Evolutionary conservation across 2,113 vertebrate genomes (phyloP).

Genomic region (Chrysemys picta): DNA sequence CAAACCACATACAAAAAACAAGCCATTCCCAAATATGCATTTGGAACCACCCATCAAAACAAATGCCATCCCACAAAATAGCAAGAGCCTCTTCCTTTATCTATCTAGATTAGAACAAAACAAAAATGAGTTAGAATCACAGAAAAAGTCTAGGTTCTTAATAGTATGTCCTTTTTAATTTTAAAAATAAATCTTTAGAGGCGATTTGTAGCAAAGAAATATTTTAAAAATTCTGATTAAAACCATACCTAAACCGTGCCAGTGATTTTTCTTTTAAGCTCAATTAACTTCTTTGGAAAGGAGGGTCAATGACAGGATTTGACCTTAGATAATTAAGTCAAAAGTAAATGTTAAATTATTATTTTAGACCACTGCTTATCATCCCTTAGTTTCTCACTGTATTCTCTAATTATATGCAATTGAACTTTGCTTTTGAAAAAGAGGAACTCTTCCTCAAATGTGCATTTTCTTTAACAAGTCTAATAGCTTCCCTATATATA

Average conservation of each 20-base stretch:
- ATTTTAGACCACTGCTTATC: background rate
- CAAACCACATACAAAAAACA: background rate
- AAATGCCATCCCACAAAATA: background rate
- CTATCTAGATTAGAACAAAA: background rate
- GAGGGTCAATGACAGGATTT: background rate
- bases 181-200: background rate
- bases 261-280: background rate
- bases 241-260: background rate
- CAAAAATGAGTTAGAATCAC: background rate
- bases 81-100: background rate
- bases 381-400: background rate
- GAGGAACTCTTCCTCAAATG: background rate
- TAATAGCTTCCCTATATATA: fast-evolving
- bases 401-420: background rate
- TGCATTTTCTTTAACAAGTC: background rate
- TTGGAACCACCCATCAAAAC: background rate
- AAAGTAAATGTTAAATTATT: background rate
- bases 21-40: background rate
- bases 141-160: background rate
- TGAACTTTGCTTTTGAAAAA: background rate
- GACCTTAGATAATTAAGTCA: background rate
- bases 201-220: background rate
- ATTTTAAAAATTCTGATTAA: background rate
- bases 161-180: background rate
- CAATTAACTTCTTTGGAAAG: background rate